Evolutionary conservation across 2,888 invertebrate genomes (phyloP).

Genomic region (Lasioglossum leucozonium): DNA sequence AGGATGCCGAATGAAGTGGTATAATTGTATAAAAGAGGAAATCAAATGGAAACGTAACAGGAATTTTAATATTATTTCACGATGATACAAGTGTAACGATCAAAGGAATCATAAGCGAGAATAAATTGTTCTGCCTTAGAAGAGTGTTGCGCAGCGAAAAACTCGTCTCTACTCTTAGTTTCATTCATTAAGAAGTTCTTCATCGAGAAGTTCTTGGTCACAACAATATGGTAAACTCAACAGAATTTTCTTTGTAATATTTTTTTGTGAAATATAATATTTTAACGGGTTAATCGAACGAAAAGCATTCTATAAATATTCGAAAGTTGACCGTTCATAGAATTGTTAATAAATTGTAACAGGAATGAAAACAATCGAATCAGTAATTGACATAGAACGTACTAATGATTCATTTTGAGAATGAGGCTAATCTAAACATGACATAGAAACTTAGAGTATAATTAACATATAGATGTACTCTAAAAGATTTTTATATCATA

Average conservation of each 20-base stretch:
- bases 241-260: slow-evolving; percentile 14
- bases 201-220: slow-evolving; percentile 1
- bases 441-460: slow-evolving; percentile 36
- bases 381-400: slow-evolving; percentile 48
- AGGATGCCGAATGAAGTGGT: slow-evolving; percentile 60
- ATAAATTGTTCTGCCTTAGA: slow-evolving; percentile 18
- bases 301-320: slow-evolving; percentile 44
- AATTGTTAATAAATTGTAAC: slow-evolving; percentile 55
- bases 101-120: slow-evolving; percentile 24
- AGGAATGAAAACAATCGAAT: slow-evolving; percentile 47
- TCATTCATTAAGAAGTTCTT: neutral
- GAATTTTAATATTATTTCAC: slow-evolving; percentile 52
- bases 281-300: slow-evolving; percentile 25
- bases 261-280: slow-evolving; percentile 5
- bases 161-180: neutral
- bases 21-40: slow-evolving; percentile 49
- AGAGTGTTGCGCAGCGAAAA: slow-evolving; percentile 24
- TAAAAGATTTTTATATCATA: slow-evolving; percentile 20
- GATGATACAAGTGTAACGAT: slow-evolving; percentile 27
- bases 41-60: slow-evolving; percentile 54
- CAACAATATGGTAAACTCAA: slow-evolving; percentile 1
- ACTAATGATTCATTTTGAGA: slow-evolving; percentile 43
- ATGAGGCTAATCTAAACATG: slow-evolving; percentile 39
- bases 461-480: slow-evolving; percentile 18
- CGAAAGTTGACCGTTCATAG: slow-evolving; percentile 63